Conservation (phyloP, 2,113 vertebrate genomes). For the Callipepla californica region DNA sequence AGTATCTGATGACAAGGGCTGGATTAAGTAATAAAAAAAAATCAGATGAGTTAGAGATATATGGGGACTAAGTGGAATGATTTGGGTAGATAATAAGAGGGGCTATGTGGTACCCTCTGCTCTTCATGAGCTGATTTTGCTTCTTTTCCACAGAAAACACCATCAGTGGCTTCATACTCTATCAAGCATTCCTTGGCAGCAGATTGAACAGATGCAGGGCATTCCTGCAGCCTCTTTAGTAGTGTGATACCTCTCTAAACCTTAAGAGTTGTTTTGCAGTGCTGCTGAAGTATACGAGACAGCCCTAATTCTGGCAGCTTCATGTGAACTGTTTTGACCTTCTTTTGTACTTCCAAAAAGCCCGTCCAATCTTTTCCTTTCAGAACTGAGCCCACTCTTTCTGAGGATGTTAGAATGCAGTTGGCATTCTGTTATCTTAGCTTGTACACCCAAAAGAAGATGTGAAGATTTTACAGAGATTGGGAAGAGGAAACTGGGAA, state of each 20-base stretch:
- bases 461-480: background rate
- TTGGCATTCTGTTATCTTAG: background rate
- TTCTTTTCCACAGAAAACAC: background rate
- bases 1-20: background rate
- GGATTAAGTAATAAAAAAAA: background rate
- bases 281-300: background rate
- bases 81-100: background rate
- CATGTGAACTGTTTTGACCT: conserved; percentile 9
- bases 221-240: conserved; percentile 23
- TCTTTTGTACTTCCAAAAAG: conserved; percentile 9
- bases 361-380: background rate
- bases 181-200: conserved; percentile 56
- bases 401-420: background rate
- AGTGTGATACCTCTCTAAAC: conserved; percentile 22
- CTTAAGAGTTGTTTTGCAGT: conserved; percentile 21
- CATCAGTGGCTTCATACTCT: background rate
- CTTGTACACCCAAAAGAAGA: background rate
- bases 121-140: conserved; percentile 9
- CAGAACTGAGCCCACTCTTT: background rate
- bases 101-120: background rate
- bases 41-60: background rate
- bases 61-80: background rate
- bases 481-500: background rate
- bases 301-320: background rate
- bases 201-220: conserved; percentile 38